Conservation (phyloP, 1,140 invertebrate genomes). For the Aphelenchoides besseyi region DNA sequence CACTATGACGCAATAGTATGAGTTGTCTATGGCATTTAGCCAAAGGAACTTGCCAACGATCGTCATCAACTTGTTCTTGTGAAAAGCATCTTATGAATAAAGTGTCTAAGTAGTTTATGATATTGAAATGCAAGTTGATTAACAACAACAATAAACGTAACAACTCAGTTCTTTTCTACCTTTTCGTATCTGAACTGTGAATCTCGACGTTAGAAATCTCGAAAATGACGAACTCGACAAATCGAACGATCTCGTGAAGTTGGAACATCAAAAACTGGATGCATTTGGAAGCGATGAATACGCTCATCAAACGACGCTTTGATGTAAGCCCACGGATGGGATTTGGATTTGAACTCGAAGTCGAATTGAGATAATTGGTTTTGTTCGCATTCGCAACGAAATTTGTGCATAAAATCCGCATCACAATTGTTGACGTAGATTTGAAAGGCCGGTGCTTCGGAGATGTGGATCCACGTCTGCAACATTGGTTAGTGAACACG, state of each 20-base stretch:
- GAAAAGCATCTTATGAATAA: too few relatives aligned
- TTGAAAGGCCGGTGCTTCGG: conserved; percentile 14
- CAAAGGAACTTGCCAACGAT: too few relatives aligned
- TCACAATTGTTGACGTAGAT: conserved; percentile 14
- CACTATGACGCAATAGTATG: too few relatives aligned
- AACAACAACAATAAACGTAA: too few relatives aligned
- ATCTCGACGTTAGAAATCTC: conserved; percentile 22
- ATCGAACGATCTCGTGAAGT: neutral
- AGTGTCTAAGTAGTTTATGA: too few relatives aligned
- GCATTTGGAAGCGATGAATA: neutral
- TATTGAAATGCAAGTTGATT: too few relatives aligned
- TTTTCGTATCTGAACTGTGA: too few relatives aligned
- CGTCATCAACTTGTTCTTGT: too few relatives aligned
- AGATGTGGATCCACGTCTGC: conserved; percentile 16
- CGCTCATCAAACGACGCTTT: neutral
- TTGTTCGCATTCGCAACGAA: neutral
- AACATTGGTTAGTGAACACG: conserved; percentile 1
- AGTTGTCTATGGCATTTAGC: too few relatives aligned
- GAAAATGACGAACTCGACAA: conserved; percentile 10
- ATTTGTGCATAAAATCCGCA: neutral
- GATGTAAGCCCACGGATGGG: conserved; percentile 6
- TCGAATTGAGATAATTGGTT: neutral
- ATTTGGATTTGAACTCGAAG: conserved; percentile 15
- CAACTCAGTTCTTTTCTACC: too few relatives aligned
- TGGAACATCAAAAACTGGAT: conserved; percentile 16